A percentile compares a stretch with the other conserved stretches of the same genome.
phyloP scores from a whole-genome alignment of 2,888 invertebrate species.

The Stenodera caucasica region DNA sequence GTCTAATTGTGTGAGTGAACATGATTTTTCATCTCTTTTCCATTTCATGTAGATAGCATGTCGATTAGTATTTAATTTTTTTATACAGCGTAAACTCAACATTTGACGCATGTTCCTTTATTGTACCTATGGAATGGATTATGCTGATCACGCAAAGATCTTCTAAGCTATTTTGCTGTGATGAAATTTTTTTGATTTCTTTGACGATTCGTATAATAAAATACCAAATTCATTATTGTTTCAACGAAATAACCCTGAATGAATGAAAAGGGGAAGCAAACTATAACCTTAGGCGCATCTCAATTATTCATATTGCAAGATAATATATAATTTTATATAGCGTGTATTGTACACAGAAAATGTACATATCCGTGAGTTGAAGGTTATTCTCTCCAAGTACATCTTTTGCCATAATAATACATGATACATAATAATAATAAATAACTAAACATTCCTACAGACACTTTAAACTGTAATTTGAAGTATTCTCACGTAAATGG shows the following conservation, averaged over 20 bases:
- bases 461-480: constrained; percentile 6
- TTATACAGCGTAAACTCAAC: constrained; percentile 35
- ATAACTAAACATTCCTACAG: constrained; percentile 15
- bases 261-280: too few species aligned
- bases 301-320: constrained; percentile 18
- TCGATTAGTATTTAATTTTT: constrained; percentile 41
- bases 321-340: constrained; percentile 22
- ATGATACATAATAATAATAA: too few species aligned
- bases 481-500: neutral
- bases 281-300: too few species aligned
- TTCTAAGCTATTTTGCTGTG: neutral
- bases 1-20: too few species aligned
- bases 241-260: constrained; percentile 8
- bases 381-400: constrained; percentile 20
- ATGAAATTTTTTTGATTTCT: neutral
- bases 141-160: constrained; percentile 34
- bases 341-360: constrained; percentile 19
- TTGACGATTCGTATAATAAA: neutral
- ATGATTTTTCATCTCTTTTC: too few species aligned
- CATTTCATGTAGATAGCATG: constrained; percentile 19
- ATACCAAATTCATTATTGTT: neutral
- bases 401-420: constrained; percentile 19
- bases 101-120: constrained; percentile 37
- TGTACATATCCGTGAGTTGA: constrained; percentile 6
- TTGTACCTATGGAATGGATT: too few species aligned